These are phyloP conservation scores for Metopolophium dirhodum DNA, from an alignment of 1,140 invertebrate genomes.

Conservation along the genomic window DNA sequence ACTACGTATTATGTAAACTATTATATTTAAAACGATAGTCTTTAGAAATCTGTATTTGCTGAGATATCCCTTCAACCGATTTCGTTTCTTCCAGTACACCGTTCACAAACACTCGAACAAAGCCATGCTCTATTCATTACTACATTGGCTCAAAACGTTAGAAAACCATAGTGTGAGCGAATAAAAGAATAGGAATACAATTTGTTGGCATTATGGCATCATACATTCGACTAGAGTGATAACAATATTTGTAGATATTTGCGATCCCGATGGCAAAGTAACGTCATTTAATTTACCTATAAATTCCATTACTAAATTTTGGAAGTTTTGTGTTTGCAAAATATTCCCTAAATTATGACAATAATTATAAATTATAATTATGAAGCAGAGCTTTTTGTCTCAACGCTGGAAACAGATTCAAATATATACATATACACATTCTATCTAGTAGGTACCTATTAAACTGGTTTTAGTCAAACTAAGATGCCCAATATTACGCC, in stretches of 20 bases:
- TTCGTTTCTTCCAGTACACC: not conserved
- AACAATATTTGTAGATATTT: too few relatives aligned
- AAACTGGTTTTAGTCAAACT: too few relatives aligned
- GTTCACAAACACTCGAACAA: not conserved
- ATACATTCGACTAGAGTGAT: not conserved
- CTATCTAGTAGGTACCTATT: too few relatives aligned
- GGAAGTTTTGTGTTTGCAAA: not conserved
- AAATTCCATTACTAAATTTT: not conserved
- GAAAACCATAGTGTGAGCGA: not conserved
- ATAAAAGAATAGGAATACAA: not conserved
- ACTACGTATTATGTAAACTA: not conserved
- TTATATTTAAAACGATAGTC: not conserved
- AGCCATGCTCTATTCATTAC: not conserved
- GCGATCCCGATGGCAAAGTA: not conserved
- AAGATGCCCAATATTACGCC: too few relatives aligned
- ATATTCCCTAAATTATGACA: not conserved
- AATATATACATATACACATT: too few relatives aligned
- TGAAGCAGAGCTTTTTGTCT: not conserved
- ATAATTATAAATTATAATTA: not conserved
- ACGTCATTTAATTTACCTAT: not conserved
- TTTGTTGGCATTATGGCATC: too few relatives aligned
- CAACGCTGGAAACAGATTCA: too few relatives aligned
- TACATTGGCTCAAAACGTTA: not conserved
- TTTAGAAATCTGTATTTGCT: not conserved
- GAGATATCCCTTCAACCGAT: not conserved